phyloP scores from a whole-genome alignment of 2,888 invertebrate genomes.

The Prionchulus punctatus region DNA sequence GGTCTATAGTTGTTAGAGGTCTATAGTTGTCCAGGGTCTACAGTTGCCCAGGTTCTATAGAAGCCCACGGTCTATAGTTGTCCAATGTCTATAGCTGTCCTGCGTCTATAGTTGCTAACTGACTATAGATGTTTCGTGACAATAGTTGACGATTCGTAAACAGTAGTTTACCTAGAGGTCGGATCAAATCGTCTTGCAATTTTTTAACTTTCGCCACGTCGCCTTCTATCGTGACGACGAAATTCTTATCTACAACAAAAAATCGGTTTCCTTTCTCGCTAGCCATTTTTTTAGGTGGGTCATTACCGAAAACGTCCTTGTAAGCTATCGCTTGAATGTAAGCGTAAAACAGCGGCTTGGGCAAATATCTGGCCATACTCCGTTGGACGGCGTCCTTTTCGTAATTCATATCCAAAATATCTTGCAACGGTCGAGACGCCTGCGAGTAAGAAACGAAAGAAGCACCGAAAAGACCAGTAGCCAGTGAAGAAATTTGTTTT shows the following conservation, averaged over 20 bases:
- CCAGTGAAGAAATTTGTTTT: neutral
- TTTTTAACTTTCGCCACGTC: conserved; percentile 42
- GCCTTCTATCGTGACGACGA: conserved; percentile 34
- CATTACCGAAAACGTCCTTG: conserved; percentile 50
- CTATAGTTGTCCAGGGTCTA: too few relatives aligned
- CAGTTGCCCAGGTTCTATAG: too few relatives aligned
- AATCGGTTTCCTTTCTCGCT: neutral
- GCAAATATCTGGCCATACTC: conserved; percentile 54
- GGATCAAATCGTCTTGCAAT: neutral
- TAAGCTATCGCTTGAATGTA: conserved; percentile 69
- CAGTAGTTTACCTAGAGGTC: neutral
- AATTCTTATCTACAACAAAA: conserved; percentile 23
- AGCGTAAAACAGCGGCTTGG: conserved; percentile 64
- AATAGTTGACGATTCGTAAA: too few relatives aligned
- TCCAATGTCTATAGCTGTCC: too few relatives aligned
- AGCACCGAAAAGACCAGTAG: neutral
- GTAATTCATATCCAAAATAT: conserved; percentile 61
- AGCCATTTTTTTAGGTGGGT: conserved; percentile 13
- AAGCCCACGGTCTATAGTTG: neutral
- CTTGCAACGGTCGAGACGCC: conserved; percentile 69
- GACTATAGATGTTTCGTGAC: too few relatives aligned
- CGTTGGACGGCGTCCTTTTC: conserved; percentile 63
- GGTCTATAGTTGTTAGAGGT: neutral
- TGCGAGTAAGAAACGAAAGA: neutral
- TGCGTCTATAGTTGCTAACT: too few relatives aligned